A percentile compares a stretch with the other conserved stretches of the same genome.
These are phyloP conservation scores for Eremophila alpestris DNA, from an alignment of 2,797 vertebrate species.

Conservation along the genomic window DNA sequence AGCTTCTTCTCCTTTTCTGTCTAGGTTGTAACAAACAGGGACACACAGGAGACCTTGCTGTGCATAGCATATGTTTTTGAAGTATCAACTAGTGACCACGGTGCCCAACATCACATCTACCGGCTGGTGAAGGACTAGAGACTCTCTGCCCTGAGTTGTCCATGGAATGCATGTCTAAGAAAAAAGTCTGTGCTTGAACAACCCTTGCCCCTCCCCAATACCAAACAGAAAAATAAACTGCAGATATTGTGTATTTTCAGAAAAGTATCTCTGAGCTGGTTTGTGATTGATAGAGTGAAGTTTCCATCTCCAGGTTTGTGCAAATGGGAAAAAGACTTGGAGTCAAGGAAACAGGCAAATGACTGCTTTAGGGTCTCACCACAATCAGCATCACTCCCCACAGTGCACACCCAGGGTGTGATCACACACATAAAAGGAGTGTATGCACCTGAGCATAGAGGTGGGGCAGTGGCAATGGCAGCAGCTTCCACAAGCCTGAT, in stretches of 20 bases:
- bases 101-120: constrained; percentile 81
- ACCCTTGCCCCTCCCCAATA: constrained; percentile 1
- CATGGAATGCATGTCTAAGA: constrained; percentile 45
- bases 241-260: constrained; percentile 70
- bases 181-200: constrained; percentile 51
- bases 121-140: constrained; percentile 79
- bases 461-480: background rate
- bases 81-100: constrained; percentile 78
- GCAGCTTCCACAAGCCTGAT: background rate
- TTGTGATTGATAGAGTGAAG: constrained; percentile 20
- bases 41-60: constrained; percentile 79
- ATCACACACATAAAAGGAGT: background rate
- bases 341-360: background rate
- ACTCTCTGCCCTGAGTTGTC: constrained; percentile 31
- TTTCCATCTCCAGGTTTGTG: background rate
- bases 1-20: constrained; percentile 41
- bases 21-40: constrained; percentile 72
- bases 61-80: constrained; percentile 82
- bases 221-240: constrained; percentile 74
- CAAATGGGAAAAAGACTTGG: background rate
- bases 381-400: background rate
- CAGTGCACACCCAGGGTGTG: background rate
- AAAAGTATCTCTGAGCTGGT: constrained; percentile 60
- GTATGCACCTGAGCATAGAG: background rate
- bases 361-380: background rate